phyloP scores from a whole-genome alignment of 2,113 vertebrate genomes.

The Mohoua ochrocephala region DNA sequence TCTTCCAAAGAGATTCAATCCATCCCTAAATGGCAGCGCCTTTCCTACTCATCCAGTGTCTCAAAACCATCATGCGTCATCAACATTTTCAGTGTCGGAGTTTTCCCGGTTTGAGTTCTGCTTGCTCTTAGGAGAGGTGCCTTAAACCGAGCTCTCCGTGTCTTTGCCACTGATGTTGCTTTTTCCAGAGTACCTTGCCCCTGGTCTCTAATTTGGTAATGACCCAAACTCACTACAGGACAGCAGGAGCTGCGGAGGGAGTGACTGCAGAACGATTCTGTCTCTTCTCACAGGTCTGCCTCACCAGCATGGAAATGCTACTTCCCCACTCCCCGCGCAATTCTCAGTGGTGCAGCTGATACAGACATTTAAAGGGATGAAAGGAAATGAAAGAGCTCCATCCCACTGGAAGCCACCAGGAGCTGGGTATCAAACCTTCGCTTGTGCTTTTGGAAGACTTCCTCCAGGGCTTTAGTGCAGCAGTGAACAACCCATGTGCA shows the following conservation, averaged over 20 bases:
- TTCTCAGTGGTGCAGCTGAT: neutral
- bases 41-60: neutral
- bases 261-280: accelerated
- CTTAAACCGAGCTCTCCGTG: neutral
- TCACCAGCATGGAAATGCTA: neutral
- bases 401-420: neutral
- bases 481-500: neutral
- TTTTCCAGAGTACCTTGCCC: neutral
- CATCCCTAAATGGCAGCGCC: neutral
- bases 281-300: neutral
- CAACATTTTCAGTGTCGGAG: neutral
- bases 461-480: neutral
- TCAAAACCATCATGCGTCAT: neutral
- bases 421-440: neutral
- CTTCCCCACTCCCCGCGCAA: neutral
- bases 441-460: neutral
- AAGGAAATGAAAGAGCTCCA: neutral
- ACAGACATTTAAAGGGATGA: constrained; percentile 3
- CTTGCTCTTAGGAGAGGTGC: neutral
- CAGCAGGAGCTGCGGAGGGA: accelerated
- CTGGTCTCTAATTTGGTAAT: neutral
- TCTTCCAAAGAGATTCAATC: neutral
- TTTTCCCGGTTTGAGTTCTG: neutral
- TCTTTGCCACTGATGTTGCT: neutral
- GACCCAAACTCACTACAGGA: neutral